Percentiles rank a stretch among this genome's conserved stretches.
phyloP scores from a whole-genome alignment of 2,888 invertebrate species.

The Actias luna region DNA sequence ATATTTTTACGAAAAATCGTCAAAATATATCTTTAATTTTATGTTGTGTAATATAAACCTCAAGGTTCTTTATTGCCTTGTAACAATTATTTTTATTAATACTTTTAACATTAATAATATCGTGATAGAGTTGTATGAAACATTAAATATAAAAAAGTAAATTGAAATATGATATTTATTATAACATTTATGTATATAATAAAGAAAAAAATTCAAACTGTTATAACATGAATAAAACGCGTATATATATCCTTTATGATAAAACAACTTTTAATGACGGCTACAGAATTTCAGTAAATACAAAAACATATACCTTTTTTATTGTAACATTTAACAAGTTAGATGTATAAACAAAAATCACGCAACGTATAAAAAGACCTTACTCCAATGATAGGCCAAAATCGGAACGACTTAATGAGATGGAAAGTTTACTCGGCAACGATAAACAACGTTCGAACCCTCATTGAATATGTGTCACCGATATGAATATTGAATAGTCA shows the following conservation, averaged over 20 bases:
- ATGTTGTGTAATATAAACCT: background rate
- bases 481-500: slow-evolving; percentile 10
- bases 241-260: no score
- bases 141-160: no score
- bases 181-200: no score
- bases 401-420: slow-evolving; percentile 53
- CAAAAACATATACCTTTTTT: no score
- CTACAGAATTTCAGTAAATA: no score
- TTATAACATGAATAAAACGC: no score
- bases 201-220: no score
- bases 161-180: no score
- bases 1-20: background rate
- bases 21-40: background rate
- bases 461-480: slow-evolving; percentile 3
- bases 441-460: slow-evolving; percentile 38
- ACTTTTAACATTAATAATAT: no score
- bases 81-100: background rate
- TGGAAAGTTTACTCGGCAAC: slow-evolving; percentile 57
- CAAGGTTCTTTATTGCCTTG: background rate
- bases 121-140: no score
- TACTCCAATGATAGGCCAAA: background rate
- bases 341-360: background rate
- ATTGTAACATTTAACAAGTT: background rate
- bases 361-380: background rate
- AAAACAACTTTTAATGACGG: no score